Percentiles rank a stretch among this genome's conserved stretches.
phyloP scores from a whole-genome alignment of 2,113 vertebrate species.

The Perognathus longimembris region DNA sequence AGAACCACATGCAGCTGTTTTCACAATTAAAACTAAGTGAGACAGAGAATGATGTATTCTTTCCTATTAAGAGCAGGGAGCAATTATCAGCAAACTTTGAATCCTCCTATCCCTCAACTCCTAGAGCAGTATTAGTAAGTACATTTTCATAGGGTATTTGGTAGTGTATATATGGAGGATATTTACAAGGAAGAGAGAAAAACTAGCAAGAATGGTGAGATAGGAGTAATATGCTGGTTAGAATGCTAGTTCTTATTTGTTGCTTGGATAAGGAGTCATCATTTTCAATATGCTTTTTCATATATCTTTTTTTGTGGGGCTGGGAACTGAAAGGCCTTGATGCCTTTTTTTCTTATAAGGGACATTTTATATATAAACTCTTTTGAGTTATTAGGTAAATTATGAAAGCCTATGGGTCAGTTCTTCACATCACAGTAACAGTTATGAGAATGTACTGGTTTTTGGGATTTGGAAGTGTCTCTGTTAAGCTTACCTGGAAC shows the following conservation, averaged over 20 bases:
- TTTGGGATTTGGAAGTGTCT: constrained; percentile 38
- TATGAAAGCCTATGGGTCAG: not conserved
- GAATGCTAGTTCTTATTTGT: not conserved
- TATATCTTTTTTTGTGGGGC: not conserved
- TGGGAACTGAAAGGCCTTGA: not conserved
- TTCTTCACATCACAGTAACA: constrained; percentile 15
- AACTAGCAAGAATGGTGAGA: not conserved
- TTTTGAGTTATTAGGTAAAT: constrained; percentile 23
- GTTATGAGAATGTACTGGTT: not conserved
- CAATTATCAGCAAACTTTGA: not conserved
- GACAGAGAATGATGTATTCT: not conserved
- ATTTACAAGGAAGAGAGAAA: not conserved
- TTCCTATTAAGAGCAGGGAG: not conserved
- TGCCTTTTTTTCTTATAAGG: not conserved
- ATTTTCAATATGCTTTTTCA: not conserved
- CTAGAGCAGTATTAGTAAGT: not conserved
- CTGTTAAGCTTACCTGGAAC: constrained; percentile 90
- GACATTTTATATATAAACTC: not conserved
- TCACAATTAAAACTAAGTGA: not conserved
- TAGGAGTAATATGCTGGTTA: not conserved
- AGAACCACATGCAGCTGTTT: constrained; percentile 33
- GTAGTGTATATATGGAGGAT: not conserved
- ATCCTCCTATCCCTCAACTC: not conserved
- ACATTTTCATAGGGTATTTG: not conserved
- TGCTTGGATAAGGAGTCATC: not conserved